Base-by-base conservation (phyloP, 35 echinoderm and acorn worm species). In the Apostichopus californicus region DNA sequence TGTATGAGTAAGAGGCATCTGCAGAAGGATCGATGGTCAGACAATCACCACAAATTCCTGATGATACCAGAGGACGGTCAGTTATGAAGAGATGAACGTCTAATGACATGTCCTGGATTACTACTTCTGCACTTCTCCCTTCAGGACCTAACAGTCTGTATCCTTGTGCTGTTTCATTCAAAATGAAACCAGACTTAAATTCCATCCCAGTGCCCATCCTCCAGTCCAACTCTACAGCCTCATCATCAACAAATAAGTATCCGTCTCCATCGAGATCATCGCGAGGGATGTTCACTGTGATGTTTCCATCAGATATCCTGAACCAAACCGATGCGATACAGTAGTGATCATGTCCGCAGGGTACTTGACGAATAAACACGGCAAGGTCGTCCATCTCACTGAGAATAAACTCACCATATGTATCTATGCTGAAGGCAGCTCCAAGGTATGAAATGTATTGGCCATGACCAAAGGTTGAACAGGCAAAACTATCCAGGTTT, bases 401-500 rank as follows among this genome's bases (percentile, higher is more conserved):
- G 18, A 98, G 83, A 8, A 77, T 71, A 77, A 93, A 98, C 88
- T 98, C 96, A 46, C 96, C 96, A 12, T 70, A 81, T 52, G 70
- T 83, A 22, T 98, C 87, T 24, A 98, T 18, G 56, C 90, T 90
- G 78, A 86, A 93, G 73, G 91, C 92, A 9, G 71, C 77, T 25
- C 96, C 96, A 94, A 95, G 94, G 95, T 93, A 98, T 54, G 90
- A 95, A 21, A 95, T 71, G 28, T 91, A 95, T 55, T 95, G 94
- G n/a, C 94, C 94, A 94, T 95, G 93, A 25, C 92, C 92, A 73
- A 91, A 98, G 52, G 95, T 46, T 5, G 91, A 88, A 90, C 94
- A 95, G 0, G 91, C 88, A 61, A 87, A 80, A 80, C 73, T 91
- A 8, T 34, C 23, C 1, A 84, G 57, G 26, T 83, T 57, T 15